Conservation (phyloP, 2,797 vertebrate genomes). For the Monodelphis domestica region DNA sequence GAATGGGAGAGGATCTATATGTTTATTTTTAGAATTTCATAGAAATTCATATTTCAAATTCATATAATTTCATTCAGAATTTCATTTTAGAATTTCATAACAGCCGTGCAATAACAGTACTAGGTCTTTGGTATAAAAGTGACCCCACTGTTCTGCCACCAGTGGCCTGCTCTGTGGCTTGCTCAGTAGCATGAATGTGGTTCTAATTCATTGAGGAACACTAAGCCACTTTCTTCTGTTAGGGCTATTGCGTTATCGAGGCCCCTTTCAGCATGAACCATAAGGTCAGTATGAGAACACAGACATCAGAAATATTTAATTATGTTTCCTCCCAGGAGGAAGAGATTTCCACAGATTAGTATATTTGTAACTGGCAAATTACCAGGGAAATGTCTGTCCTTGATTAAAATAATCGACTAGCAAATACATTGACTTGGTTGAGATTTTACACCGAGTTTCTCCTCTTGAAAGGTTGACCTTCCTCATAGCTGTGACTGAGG, state of each 20-base stretch:
- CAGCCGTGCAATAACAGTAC: not conserved
- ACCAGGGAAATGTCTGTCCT: slow-evolving; percentile 70
- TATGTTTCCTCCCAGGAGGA: slow-evolving; percentile 59
- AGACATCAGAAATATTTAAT: slow-evolving; percentile 67
- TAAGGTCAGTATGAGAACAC: slow-evolving; percentile 41
- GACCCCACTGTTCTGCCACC: not conserved
- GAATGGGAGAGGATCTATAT: not conserved
- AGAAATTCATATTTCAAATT: too few species aligned
- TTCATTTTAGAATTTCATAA: not conserved
- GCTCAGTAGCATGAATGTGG: not conserved
- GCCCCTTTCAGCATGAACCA: slow-evolving; percentile 51
- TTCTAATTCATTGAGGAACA: not conserved
- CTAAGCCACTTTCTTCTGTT: not conserved
- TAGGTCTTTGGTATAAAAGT: not conserved
- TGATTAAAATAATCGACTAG: slow-evolving; percentile 69
- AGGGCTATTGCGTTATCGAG: not conserved
- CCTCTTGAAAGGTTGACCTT: slow-evolving; percentile 23
- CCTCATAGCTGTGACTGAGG: slow-evolving; percentile 28
- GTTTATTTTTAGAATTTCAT: not conserved
- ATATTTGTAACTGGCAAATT: slow-evolving; percentile 69
- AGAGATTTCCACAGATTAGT: slow-evolving; percentile 64
- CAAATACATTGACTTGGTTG: slow-evolving; percentile 59
- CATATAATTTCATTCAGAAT: too few species aligned
- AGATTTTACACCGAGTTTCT: slow-evolving; percentile 30
- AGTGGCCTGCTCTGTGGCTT: not conserved